Evolutionary conservation across 2,797 vertebrate species (phyloP).

Genomic region (Presbytis comata): DNA sequence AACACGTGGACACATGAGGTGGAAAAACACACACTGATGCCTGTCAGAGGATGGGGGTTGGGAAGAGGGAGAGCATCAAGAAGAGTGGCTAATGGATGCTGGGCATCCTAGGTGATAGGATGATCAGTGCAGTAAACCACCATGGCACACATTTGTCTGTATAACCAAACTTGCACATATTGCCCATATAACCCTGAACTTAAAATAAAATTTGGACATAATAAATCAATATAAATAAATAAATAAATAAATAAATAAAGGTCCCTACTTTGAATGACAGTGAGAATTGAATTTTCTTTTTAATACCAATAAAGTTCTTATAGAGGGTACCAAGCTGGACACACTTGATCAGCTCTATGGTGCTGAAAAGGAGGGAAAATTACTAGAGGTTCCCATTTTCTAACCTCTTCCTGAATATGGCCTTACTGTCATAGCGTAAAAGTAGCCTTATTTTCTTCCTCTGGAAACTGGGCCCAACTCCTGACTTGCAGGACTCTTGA

Average conservation of each 20-base stretch:
- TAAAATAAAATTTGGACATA: background rate
- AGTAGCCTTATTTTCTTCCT: background rate
- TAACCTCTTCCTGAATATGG: background rate
- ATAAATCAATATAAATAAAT: background rate
- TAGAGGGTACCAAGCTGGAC: background rate
- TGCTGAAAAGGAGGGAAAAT: background rate
- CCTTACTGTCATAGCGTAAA: background rate
- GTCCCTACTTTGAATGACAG: background rate
- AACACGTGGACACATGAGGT: background rate
- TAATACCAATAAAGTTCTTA: background rate
- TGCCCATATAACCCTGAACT: background rate
- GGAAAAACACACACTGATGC: background rate
- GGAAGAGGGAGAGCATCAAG: background rate
- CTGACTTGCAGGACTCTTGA: background rate
- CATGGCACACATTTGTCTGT: background rate
- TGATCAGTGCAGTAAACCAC: background rate
- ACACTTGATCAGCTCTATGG: background rate
- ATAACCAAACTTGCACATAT: background rate
- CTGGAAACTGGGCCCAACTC: background rate
- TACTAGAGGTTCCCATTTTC: background rate
- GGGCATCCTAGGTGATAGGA: background rate
- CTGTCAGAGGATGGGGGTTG: background rate
- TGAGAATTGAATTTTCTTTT: conserved; percentile 34
- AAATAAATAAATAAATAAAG: background rate
- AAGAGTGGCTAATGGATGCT: background rate